These are phyloP conservation scores for Conus betulinus DNA, from an alignment of 1,140 invertebrate genomes.

Conservation along the genomic window DNA sequence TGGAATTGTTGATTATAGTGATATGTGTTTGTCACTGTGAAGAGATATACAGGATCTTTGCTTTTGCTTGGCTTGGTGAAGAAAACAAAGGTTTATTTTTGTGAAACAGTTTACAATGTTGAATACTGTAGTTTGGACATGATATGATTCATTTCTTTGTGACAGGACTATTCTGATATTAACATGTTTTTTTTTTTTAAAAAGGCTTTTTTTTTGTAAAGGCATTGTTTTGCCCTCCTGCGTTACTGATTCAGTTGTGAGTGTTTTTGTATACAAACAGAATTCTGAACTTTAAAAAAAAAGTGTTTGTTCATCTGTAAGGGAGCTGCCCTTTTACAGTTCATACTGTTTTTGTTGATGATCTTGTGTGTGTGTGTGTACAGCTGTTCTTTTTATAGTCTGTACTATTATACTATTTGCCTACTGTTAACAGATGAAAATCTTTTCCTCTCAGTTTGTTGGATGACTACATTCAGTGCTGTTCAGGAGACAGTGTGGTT, in stretches of 20 bases:
- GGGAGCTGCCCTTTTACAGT: no score
- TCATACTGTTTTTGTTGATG: no score
- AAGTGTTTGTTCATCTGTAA: no score
- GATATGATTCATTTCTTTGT: not conserved
- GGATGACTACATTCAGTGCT: not conserved
- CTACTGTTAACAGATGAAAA: not conserved
- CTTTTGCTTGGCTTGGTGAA: not conserved
- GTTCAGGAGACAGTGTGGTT: not conserved
- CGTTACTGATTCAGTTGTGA: no score
- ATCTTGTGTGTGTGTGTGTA: no score
- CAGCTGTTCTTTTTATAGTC: no score
- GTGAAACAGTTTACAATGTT: not conserved
- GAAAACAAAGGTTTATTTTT: not conserved
- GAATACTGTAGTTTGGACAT: not conserved
- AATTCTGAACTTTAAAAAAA: no score
- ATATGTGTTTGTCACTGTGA: not conserved
- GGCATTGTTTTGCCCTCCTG: no score
- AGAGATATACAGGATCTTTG: not conserved
- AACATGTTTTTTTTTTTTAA: not conserved
- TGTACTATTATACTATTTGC: no score
- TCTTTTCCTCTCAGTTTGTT: not conserved
- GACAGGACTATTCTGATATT: not conserved
- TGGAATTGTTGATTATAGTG: no score
- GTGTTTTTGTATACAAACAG: no score
- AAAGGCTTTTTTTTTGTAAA: not conserved